These are phyloP conservation scores for Rhizoglyphus robini DNA, from an alignment of 1,140 invertebrate species.

Conservation along the genomic window DNA sequence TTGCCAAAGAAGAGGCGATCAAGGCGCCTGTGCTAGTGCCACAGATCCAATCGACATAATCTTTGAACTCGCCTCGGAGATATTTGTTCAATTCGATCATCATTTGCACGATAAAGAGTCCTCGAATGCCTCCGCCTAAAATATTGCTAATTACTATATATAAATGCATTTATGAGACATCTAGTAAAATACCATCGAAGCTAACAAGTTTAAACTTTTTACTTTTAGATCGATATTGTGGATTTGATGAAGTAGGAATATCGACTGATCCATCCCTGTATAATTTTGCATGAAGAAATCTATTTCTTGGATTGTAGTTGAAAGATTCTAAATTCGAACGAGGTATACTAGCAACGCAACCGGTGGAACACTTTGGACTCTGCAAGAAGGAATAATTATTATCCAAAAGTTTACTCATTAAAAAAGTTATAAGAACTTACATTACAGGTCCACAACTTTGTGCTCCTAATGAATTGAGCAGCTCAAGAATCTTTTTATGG, in stretches of 20 bases:
- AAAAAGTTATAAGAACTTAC: too few species aligned
- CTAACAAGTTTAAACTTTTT: not conserved
- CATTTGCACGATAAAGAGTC: conserved; percentile 70
- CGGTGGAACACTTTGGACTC: not conserved
- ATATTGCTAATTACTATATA: not conserved
- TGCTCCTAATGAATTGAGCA: conserved; percentile 20
- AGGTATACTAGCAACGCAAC: not conserved
- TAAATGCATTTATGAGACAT: not conserved
- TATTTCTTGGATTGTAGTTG: not conserved
- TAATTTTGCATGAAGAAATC: not conserved
- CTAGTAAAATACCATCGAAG: conserved; percentile 10
- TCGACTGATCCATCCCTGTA: not conserved
- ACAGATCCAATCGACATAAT: conserved; percentile 89
- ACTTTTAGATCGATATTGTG: not conserved
- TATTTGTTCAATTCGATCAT: conserved; percentile 65
- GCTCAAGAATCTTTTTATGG: conserved; percentile 22
- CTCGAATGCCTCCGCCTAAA: conserved; percentile 77
- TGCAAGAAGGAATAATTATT: too few species aligned
- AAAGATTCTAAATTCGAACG: not conserved
- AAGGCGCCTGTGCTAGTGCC: conserved; percentile 96
- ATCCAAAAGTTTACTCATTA: too few species aligned
- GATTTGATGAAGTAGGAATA: not conserved
- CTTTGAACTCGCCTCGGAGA: conserved; percentile 41
- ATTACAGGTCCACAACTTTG: conserved; percentile 8
- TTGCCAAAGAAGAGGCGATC: conserved; percentile 56